phyloP scores from a whole-genome alignment of 2,888 invertebrate species.

The Philonicus albiceps region DNA sequence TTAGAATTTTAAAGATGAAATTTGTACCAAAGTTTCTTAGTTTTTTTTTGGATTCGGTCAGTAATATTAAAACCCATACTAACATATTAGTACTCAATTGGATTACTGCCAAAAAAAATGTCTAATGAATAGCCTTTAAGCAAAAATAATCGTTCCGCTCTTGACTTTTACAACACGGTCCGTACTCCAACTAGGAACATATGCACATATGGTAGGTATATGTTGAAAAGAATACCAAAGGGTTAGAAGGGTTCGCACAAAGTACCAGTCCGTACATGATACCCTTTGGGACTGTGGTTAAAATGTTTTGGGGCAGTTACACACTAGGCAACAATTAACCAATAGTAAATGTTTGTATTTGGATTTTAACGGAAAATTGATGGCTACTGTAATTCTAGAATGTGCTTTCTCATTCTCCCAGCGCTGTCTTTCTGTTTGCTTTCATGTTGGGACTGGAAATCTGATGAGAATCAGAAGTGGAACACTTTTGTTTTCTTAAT shows the following conservation, averaged over 20 bases:
- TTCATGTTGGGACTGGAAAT: background rate
- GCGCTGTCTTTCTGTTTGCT: conserved; percentile 4
- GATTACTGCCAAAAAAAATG: background rate
- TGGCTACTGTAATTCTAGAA: conserved; percentile 20
- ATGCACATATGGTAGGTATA: background rate
- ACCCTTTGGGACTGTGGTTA: conserved; percentile 21
- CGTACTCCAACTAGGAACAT: background rate
- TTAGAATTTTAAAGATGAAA: no score
- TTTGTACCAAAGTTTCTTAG: no score
- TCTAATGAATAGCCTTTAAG: background rate
- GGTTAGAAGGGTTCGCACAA: background rate
- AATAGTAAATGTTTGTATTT: conserved; percentile 28
- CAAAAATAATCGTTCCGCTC: background rate
- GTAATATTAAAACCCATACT: background rate
- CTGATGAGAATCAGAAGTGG: background rate
- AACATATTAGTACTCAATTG: background rate
- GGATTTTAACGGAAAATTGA: conserved; percentile 29
- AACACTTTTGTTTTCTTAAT: conserved; percentile 20
- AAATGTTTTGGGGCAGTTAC: background rate
- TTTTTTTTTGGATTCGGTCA: background rate
- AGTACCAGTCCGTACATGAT: background rate
- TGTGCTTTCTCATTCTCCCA: background rate
- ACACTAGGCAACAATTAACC: conserved; percentile 32
- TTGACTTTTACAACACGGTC: background rate
- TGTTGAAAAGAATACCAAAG: background rate